phyloP scores from a whole-genome alignment of 2,797 vertebrate genomes.

The Liparis tanakae region DNA sequence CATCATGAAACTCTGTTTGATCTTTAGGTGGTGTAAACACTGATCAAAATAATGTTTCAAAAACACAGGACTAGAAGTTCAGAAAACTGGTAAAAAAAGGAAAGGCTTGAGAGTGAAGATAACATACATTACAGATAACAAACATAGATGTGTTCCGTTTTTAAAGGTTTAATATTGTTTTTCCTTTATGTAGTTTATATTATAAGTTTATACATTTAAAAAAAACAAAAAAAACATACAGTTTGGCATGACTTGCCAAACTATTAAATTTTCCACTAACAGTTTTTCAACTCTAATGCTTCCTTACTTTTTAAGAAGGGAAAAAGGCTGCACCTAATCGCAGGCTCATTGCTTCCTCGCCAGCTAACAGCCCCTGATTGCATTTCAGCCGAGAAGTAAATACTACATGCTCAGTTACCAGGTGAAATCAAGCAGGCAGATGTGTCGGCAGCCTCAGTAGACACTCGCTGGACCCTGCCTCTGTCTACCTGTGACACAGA shows the following conservation, averaged over 20 bases:
- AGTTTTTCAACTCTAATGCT: conserved; percentile 36
- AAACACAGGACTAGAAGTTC: background rate
- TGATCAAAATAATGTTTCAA: background rate
- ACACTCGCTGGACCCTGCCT: conserved; percentile 77
- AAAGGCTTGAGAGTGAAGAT: background rate
- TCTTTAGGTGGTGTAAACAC: background rate
- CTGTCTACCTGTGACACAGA: conserved; percentile 69
- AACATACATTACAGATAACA: background rate
- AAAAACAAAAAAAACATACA: background rate
- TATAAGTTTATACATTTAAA: background rate
- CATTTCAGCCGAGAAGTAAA: conserved; percentile 84
- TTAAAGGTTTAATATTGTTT: background rate
- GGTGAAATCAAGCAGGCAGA: conserved; percentile 84
- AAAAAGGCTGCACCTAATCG: conserved; percentile 59
- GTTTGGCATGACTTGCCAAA: conserved; percentile 17
- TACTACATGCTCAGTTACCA: conserved; percentile 86
- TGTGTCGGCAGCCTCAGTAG: conserved; percentile 82
- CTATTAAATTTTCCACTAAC: conserved; percentile 7
- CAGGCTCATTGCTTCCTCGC: conserved; percentile 75
- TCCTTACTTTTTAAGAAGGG: conserved; percentile 37
- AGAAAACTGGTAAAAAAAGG: background rate
- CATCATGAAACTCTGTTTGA: background rate
- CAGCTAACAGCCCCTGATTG: conserved; percentile 81
- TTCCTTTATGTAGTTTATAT: background rate
- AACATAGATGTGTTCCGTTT: background rate